Evolutionary conservation across 2,888 invertebrate species (phyloP).

Genomic region (Listrodromus nycthemerus): DNA sequence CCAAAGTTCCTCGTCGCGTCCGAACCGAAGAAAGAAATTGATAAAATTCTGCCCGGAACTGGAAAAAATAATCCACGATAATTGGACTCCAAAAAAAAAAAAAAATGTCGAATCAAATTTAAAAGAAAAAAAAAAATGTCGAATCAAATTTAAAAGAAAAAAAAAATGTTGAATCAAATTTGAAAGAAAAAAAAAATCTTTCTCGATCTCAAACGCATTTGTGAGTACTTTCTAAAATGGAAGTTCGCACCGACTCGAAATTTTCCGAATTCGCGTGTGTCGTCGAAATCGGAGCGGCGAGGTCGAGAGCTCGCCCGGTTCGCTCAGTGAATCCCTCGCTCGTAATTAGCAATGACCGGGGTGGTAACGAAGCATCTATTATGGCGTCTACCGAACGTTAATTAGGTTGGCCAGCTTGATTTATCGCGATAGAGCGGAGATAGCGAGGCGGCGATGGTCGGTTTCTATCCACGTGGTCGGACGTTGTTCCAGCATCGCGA

Average conservation of each 20-base stretch:
- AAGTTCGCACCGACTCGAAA: background rate
- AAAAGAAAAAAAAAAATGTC: too few species aligned
- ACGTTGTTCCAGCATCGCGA: conserved; percentile 7
- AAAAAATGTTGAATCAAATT: too few species aligned
- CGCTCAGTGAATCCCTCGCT: conserved; percentile 69
- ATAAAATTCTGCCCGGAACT: too few species aligned
- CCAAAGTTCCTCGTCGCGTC: too few species aligned
- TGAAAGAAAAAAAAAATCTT: too few species aligned
- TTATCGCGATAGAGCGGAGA: conserved; percentile 74
- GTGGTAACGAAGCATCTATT: conserved; percentile 80
- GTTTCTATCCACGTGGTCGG: conserved; percentile 12
- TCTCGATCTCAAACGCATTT: too few species aligned
- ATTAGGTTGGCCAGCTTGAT: conserved; percentile 80
- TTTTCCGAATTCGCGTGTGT: background rate
- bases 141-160: too few species aligned
- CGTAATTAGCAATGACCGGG: conserved; percentile 78
- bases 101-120: too few species aligned
- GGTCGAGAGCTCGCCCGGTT: conserved; percentile 1
- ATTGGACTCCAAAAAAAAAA: too few species aligned
- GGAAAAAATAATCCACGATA: too few species aligned
- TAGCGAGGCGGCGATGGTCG: conserved; percentile 35
- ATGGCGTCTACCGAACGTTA: conserved; percentile 77
- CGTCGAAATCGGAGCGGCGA: conserved; percentile 5
- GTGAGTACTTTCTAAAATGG: too few species aligned
- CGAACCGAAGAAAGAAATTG: too few species aligned